phyloP scores from a whole-genome alignment of 1,140 invertebrate species.

The Gonioctena quinquepunctata region DNA sequence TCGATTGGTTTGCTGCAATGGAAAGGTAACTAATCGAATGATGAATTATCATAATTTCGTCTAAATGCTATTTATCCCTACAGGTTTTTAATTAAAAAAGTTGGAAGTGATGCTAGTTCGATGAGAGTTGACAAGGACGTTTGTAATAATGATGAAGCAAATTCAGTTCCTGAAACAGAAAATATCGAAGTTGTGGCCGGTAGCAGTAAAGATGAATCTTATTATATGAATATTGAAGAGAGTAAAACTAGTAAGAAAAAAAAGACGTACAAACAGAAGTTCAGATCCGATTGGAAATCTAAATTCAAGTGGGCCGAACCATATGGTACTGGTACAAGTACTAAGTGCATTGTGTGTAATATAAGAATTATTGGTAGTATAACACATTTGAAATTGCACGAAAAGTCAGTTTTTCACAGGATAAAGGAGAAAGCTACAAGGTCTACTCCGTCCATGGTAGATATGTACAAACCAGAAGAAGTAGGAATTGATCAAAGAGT shows the following conservation, averaged over 20 bases:
- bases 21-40: too few species aligned
- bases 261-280: not conserved
- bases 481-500: slow-evolving; percentile 15
- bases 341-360: slow-evolving; percentile 3
- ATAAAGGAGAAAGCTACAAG: not conserved
- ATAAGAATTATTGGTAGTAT: slow-evolving; percentile 1
- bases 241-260: not conserved
- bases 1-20: too few species aligned
- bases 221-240: not conserved
- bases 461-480: slow-evolving; percentile 3
- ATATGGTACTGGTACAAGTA: too few species aligned
- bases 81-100: slow-evolving; percentile 1
- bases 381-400: slow-evolving; percentile 10
- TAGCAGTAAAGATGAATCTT: not conserved
- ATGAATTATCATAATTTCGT: not conserved
- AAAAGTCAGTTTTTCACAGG: not conserved
- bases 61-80: slow-evolving; percentile 2
- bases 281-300: too few species aligned
- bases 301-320: too few species aligned
- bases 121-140: not conserved
- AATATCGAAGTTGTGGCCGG: not conserved
- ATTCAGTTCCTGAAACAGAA: not conserved
- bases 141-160: not conserved
- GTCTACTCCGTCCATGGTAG: slow-evolving; percentile 1
- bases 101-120: not conserved